Percentiles rank a stretch among this genome's conserved stretches.
Conservation (phyloP, 2,113 vertebrate species). For the Sylvilagus bachmani region DNA sequence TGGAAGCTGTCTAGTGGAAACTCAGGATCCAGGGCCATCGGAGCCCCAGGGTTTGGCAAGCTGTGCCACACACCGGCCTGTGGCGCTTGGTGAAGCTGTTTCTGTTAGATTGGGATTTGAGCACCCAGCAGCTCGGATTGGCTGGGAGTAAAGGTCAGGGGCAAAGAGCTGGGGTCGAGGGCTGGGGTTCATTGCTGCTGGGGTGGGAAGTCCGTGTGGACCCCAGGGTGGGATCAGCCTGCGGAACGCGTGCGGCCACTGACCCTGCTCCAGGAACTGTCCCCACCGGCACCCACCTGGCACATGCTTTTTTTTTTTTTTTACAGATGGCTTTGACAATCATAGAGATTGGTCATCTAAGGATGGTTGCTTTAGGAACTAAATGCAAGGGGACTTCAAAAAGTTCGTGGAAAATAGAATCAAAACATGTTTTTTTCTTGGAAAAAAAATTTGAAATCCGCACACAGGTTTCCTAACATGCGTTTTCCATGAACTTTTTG, state of each 20-base stretch:
- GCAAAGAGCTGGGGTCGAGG: not conserved
- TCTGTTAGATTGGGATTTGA: constrained; percentile 50
- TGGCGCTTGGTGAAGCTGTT: not conserved
- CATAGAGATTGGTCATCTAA: not conserved
- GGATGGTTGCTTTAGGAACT: not conserved
- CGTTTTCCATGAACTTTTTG: no score
- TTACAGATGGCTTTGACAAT: not conserved
- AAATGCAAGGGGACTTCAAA: not conserved
- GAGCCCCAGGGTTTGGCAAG: constrained; percentile 22
- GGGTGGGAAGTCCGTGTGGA: not conserved
- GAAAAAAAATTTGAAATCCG: no score
- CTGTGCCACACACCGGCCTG: rapidly evolving
- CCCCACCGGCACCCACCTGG: not conserved
- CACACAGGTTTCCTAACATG: no score
- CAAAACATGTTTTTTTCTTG: no score
- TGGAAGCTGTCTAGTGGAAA: constrained; percentile 59
- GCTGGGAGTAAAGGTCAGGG: not conserved
- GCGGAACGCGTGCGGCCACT: rapidly evolving
- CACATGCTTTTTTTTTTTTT: not conserved
- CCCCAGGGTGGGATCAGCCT: rapidly evolving
- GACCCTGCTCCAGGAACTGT: not conserved
- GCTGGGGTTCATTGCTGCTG: not conserved
- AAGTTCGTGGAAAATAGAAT: no score
- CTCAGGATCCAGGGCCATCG: not conserved
- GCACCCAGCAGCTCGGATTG: not conserved